phyloP scores from a whole-genome alignment of 2,113 vertebrate species.

The Argyrosomus japonicus region DNA sequence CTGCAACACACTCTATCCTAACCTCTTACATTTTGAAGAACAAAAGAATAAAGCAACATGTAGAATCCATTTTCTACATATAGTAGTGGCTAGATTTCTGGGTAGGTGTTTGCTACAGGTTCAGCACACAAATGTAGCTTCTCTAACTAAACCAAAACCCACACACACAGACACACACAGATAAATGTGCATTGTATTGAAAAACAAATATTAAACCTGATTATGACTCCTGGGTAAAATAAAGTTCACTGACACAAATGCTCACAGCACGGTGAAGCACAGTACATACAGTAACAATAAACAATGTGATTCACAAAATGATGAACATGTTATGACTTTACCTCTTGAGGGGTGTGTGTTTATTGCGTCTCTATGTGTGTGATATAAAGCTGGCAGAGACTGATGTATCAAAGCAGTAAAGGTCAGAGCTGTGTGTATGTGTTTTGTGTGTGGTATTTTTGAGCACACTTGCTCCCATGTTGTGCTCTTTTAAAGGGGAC shows the following conservation, averaged over 20 bases:
- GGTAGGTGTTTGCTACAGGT: background rate
- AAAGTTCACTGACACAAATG: constrained; percentile 44
- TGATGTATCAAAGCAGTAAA: constrained; percentile 43
- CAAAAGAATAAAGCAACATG: background rate
- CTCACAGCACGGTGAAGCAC: constrained; percentile 37
- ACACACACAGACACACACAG: background rate
- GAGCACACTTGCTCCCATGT: constrained; percentile 27
- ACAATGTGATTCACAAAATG: constrained; percentile 14
- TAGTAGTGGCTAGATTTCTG: background rate
- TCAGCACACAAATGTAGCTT: background rate
- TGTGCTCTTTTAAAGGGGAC: constrained; percentile 22
- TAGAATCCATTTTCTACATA: background rate
- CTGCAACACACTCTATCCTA: background rate
- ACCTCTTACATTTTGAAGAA: background rate
- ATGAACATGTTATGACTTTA: constrained; percentile 28
- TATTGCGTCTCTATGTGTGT: constrained; percentile 4
- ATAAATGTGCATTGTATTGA: constrained; percentile 22
- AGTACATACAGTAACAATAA: constrained; percentile 17
- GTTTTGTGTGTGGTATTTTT: constrained; percentile 34
- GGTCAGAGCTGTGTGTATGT: constrained; percentile 38
- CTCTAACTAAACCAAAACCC: background rate
- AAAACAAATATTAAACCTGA: constrained; percentile 40
- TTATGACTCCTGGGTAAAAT: constrained; percentile 11
- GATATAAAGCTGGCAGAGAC: constrained; percentile 1
- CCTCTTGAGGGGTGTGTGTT: background rate